Evolutionary conservation across 1,140 invertebrate species (phyloP), one percentile per base, ranked within the genome.

Genomic region (Pteromalus puparum): DNA sequence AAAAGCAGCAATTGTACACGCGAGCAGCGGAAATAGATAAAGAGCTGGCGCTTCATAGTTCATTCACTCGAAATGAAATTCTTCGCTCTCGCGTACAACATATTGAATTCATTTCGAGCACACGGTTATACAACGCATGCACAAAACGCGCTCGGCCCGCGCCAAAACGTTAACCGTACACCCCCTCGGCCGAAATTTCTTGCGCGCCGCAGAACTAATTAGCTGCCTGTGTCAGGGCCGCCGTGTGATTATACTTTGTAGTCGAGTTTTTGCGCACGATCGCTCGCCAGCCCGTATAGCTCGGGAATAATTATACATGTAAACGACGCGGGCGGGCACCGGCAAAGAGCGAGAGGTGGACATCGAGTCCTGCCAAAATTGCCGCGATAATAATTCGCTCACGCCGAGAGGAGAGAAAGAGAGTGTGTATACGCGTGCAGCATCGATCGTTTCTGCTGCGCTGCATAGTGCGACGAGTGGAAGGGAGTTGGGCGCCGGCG

Each of bases 221-320:
- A 30, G 26, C 28, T 6, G 24, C 67, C 6, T 18, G 67, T 9
- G 3, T 28, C 67, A 13, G 67, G 0, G 67, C 12, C 10, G 24
- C 24, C 67, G 67, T 10, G 24, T 10, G 24, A 70, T 28, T 70
- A 30, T 30, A 28, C 28, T 30, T 26, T 70, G 67, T 30, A 70
- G 18, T 61, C 53, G 53, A 61, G 21, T 21, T 61, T 61, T 61
- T 6, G 53, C 53, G 53, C 5, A 53, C 18, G 48, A 53, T 53
- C 48, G 28, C n/a, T 21, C 34, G 38, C 30, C 21, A 18, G 15
- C 61, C 61, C 21, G 68, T 21, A 34, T 34, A 48, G 26, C 72
- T 21, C 28, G n/a, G 65, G 70, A 85, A 85, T 85, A 81, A 81
- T 82, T 82, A 77, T 61, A 26, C 75, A 77, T 74, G 77, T 79